phyloP scores from a whole-genome alignment of 2,888 invertebrate genomes.

The Eupithecia centaureata region DNA sequence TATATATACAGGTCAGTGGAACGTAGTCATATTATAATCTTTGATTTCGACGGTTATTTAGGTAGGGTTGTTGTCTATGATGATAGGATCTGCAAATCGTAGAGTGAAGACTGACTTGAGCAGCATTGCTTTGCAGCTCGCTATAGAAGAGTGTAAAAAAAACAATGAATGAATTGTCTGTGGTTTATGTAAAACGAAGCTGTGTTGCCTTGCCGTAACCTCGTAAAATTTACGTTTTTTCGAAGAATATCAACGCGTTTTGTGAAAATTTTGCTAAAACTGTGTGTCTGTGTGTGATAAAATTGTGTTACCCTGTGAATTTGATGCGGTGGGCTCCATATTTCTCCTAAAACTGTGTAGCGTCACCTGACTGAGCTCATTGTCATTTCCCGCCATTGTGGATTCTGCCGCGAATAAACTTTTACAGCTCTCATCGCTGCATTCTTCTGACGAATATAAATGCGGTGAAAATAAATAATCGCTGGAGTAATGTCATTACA shows the following conservation, averaged over 20 bases:
- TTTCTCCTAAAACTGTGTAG: constrained; percentile 67
- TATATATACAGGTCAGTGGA: no score
- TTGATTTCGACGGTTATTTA: no score
- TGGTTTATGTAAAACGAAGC: constrained; percentile 70
- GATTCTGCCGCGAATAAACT: constrained; percentile 64
- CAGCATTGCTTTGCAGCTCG: no score
- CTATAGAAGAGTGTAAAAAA: not conserved
- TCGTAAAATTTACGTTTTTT: constrained; percentile 73
- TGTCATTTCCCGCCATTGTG: constrained; percentile 85
- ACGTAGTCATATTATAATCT: no score
- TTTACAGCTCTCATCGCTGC: constrained; percentile 52
- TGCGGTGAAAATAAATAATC: constrained; percentile 64
- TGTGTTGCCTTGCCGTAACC: constrained; percentile 76
- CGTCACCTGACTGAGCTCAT: constrained; percentile 84
- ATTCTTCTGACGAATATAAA: constrained; percentile 56
- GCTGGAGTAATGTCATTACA: constrained; percentile 81
- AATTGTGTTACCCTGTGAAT: constrained; percentile 55
- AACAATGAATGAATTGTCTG: constrained; percentile 50
- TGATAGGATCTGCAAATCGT: no score
- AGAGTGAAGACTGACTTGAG: no score
- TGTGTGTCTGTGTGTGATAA: constrained; percentile 44
- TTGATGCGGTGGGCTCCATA: constrained; percentile 49
- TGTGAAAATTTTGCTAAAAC: constrained; percentile 47
- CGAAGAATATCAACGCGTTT: constrained; percentile 53
- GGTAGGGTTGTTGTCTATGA: no score